These are phyloP conservation scores for Diarsia dahlii DNA, from an alignment of 2,888 invertebrate species.

Conservation along the genomic window DNA sequence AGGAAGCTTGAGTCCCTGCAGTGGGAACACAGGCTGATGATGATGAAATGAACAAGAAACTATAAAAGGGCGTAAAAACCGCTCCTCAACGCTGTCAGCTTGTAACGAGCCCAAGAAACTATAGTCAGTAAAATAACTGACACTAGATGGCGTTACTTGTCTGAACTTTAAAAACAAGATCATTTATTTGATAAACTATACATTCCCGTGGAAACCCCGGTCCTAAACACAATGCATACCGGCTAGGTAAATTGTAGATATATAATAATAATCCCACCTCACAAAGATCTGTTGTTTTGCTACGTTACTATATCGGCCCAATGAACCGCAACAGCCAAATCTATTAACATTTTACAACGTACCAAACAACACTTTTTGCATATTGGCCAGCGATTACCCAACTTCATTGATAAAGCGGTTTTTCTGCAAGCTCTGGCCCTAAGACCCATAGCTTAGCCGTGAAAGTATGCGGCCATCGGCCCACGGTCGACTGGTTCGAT, in stretches of 20 bases:
- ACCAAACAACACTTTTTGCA: constrained; percentile 19
- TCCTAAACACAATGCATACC: no score
- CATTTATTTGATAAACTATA: not conserved
- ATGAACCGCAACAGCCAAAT: not conserved
- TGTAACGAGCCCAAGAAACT: no score
- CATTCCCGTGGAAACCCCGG: not conserved
- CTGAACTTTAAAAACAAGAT: not conserved
- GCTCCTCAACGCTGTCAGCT: no score
- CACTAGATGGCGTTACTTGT: constrained; percentile 20
- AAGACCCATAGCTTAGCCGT: constrained; percentile 34
- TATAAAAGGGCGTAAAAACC: no score
- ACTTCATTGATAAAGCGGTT: constrained; percentile 18
- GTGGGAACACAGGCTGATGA: no score
- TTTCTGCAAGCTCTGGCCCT: constrained; percentile 29
- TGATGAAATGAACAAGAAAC: no score
- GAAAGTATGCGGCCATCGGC: constrained; percentile 41
- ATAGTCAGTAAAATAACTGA: not conserved
- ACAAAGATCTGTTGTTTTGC: not conserved
- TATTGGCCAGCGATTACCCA: constrained; percentile 17
- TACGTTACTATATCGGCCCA: not conserved
- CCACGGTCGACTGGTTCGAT: constrained; percentile 53
- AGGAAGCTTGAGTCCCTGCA: no score
- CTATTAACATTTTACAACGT: constrained; percentile 8
- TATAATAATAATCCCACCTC: not conserved
- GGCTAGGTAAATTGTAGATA: not conserved